Evolutionary conservation across 2,888 invertebrate species (phyloP).

Genomic region (Amblyjoppa fuscipennis): DNA sequence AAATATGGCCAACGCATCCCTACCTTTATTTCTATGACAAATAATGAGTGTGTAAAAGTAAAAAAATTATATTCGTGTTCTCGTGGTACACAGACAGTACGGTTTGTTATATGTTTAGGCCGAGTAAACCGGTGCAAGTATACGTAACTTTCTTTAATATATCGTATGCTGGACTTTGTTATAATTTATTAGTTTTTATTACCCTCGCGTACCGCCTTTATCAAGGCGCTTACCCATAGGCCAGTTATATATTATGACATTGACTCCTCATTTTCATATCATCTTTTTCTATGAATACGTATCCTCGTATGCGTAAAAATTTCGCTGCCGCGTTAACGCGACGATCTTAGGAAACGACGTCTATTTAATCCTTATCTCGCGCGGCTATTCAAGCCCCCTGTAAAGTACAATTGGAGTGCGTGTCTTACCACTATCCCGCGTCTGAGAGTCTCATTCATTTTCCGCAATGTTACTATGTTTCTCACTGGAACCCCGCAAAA

Average conservation of each 20-base stretch:
- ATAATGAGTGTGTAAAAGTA: slow-evolving; percentile 68
- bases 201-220: slow-evolving; percentile 46
- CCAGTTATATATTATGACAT: slow-evolving; percentile 63
- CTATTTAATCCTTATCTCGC: neutral
- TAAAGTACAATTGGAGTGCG: slow-evolving; percentile 2
- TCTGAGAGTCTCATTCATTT: slow-evolving; percentile 1
- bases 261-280: slow-evolving; percentile 41
- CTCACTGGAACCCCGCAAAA: neutral
- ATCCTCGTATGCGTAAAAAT: slow-evolving; percentile 24
- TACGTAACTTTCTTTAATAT: slow-evolving; percentile 64
- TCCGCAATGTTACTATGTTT: neutral
- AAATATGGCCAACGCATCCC: slow-evolving; percentile 39
- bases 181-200: slow-evolving; percentile 44
- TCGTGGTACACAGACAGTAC: slow-evolving; percentile 62
- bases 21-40: slow-evolving; percentile 49
- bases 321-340: slow-evolving; percentile 12
- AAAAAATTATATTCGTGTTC: slow-evolving; percentile 67
- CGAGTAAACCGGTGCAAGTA: slow-evolving; percentile 67
- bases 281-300: slow-evolving; percentile 26
- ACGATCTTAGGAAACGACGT: slow-evolving; percentile 14
- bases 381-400: neutral
- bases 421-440: neutral
- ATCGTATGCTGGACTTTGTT: slow-evolving; percentile 47
- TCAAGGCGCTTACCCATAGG: slow-evolving; percentile 49
- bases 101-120: slow-evolving; percentile 62